Conservation (phyloP, 1,140 invertebrate species). For the Megathymus violae region DNA sequence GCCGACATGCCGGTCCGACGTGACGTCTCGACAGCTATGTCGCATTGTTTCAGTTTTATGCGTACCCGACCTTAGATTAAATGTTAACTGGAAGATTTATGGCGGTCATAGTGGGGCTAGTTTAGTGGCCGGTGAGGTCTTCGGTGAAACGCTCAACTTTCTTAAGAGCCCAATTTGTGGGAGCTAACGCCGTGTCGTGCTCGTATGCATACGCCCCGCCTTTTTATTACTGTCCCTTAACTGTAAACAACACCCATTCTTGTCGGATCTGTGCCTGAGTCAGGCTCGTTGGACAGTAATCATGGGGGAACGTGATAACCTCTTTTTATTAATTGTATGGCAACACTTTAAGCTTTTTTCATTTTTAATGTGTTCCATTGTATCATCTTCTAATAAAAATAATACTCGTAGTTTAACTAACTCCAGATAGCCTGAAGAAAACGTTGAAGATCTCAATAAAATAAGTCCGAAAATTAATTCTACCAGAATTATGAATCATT, state of each 20-base stretch:
- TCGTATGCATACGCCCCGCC: constrained; percentile 71
- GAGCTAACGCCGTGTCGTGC: constrained; percentile 71
- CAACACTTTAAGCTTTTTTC: constrained; percentile 16
- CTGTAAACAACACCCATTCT: constrained; percentile 80
- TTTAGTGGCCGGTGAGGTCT: constrained; percentile 62
- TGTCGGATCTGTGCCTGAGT: constrained; percentile 53
- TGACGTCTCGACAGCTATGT: constrained; percentile 65
- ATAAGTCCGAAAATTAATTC: not conserved
- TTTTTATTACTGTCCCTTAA: constrained; percentile 79
- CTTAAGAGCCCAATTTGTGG: constrained; percentile 79
- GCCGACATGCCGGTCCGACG: constrained; percentile 52
- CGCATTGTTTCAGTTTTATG: constrained; percentile 80
- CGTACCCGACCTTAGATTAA: constrained; percentile 73
- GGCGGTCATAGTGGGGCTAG: constrained; percentile 69
- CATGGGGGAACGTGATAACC: constrained; percentile 23
- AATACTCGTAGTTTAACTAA: constrained; percentile 1
- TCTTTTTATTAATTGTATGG: constrained; percentile 3
- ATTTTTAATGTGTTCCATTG: constrained; percentile 16
- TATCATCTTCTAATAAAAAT: constrained; percentile 10
- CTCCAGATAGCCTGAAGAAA: not conserved
- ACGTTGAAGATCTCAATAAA: not conserved
- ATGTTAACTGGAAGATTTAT: constrained; percentile 75
- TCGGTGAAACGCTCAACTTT: constrained; percentile 74
- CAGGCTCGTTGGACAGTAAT: constrained; percentile 26
- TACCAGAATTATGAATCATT: too few relatives aligned